Conservation (phyloP, 2,113 vertebrate genomes). For the Caranx melampygus region DNA sequence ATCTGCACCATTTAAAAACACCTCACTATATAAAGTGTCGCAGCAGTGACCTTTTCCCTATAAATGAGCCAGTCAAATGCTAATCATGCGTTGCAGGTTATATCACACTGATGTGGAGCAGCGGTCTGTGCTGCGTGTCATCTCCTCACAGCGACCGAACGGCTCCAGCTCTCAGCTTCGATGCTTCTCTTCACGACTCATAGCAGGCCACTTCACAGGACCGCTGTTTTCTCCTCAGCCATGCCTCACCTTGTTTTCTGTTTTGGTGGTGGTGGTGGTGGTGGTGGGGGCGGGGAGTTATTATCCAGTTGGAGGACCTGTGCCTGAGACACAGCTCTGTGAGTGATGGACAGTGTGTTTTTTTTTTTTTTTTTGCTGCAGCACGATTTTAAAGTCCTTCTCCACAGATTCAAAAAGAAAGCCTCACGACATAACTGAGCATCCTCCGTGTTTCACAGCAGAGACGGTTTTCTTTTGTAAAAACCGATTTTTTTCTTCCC, state of each 20-base stretch:
- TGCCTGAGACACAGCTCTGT: neutral
- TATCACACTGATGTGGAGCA: neutral
- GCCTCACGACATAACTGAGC: too few species aligned
- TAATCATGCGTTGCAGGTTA: neutral
- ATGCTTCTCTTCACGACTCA: neutral
- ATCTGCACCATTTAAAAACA: constrained; percentile 1
- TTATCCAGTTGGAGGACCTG: neutral
- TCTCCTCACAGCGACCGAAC: too few species aligned
- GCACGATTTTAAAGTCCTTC: neutral
- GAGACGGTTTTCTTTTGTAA: neutral
- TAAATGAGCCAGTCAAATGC: constrained; percentile 7
- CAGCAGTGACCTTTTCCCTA: constrained; percentile 14
- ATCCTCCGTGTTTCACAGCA: too few species aligned
- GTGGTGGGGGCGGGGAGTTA: neutral
- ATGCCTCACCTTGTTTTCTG: neutral
- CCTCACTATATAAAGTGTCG: constrained; percentile 11
- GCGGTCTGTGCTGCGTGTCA: too few species aligned
- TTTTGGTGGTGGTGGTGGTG: neutral
- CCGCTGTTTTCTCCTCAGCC: neutral
- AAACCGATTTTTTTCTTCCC: neutral
- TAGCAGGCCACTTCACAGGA: neutral
- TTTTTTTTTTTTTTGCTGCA: neutral
- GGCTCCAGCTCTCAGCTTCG: too few species aligned
- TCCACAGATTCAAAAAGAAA: neutral
- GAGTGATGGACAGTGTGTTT: neutral